Conservation (phyloP, 1,140 invertebrate genomes). For the Achroia grisella region DNA sequence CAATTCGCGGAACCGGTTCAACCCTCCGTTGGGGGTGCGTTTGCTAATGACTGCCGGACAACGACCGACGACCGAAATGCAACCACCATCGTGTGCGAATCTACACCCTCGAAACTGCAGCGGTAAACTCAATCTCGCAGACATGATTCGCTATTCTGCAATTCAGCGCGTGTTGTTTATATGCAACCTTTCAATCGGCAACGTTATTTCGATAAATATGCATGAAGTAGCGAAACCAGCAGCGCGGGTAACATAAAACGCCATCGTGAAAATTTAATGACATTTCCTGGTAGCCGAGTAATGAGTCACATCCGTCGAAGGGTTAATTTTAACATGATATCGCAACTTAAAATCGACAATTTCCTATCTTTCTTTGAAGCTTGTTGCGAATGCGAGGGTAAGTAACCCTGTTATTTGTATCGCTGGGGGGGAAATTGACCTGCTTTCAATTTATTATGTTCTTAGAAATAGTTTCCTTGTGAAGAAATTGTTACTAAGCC, state of each 20-base stretch:
- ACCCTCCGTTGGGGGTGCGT: conserved; percentile 52
- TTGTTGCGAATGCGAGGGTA: not conserved
- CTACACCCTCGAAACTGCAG: conserved; percentile 53
- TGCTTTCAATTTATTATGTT: too few species aligned
- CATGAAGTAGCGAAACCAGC: conserved; percentile 65
- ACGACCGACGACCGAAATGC: conserved; percentile 44
- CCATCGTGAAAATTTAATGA: conserved; percentile 72
- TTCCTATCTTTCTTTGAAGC: conserved; percentile 27
- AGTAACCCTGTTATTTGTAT: too few species aligned
- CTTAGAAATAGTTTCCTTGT: too few species aligned
- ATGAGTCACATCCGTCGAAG: conserved; percentile 68
- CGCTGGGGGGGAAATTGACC: too few species aligned
- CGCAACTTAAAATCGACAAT: conserved; percentile 47
- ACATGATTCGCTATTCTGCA: conserved; percentile 36
- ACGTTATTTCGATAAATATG: conserved; percentile 73
- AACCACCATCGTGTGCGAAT: conserved; percentile 37
- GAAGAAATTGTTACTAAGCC: too few species aligned
- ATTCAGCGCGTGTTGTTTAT: conserved; percentile 63
- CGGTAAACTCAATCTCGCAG: conserved; percentile 51
- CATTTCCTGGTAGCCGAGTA: conserved; percentile 63
- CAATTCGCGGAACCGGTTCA: conserved; percentile 47
- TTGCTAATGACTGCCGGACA: conserved; percentile 58
- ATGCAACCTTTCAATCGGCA: conserved; percentile 69
- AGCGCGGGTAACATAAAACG: conserved; percentile 64
- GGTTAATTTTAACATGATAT: conserved; percentile 65